phyloP scores from a whole-genome alignment of 2,888 invertebrate genomes.

The Eupithecia inturbata region DNA sequence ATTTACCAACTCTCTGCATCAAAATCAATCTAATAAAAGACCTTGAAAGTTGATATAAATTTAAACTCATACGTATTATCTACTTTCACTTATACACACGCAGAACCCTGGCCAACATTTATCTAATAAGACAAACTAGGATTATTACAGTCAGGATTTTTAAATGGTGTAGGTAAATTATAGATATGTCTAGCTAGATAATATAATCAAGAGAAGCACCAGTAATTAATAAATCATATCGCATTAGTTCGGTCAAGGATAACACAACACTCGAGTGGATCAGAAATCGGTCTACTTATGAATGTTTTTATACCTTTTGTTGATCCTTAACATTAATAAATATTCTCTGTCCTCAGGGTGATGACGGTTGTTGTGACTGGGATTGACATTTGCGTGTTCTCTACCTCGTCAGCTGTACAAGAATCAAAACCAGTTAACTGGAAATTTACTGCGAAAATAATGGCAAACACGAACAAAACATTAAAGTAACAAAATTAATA shows the following conservation, averaged over 20 bases:
- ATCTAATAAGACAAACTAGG: not conserved
- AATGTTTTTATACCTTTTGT: slow-evolving; percentile 41
- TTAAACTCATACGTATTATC: not conserved
- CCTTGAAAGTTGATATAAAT: not conserved
- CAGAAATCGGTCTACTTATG: slow-evolving; percentile 36
- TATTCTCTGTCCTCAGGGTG: slow-evolving; percentile 55
- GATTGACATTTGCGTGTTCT: slow-evolving; percentile 72
- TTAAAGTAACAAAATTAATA: not conserved
- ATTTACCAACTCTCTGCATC: slow-evolving; percentile 2
- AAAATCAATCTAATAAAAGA: not conserved
- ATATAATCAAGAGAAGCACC: not conserved
- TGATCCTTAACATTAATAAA: slow-evolving; percentile 21
- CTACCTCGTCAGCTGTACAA: slow-evolving; percentile 35
- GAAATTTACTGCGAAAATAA: slow-evolving; percentile 48
- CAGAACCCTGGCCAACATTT: not conserved
- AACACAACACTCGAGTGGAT: slow-evolving; percentile 57
- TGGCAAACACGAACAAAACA: slow-evolving; percentile 36
- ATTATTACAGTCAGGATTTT: not conserved
- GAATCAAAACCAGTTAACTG: slow-evolving; percentile 43
- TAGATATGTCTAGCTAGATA: not conserved
- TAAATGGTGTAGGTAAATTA: not conserved
- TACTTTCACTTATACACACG: not conserved
- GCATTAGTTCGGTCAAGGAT: slow-evolving; percentile 63
- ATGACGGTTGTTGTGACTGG: slow-evolving; percentile 82
- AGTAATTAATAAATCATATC: slow-evolving; percentile 57